Evolutionary conservation across 2,888 invertebrate genomes (phyloP).

Genomic region (Brachypalpus laphriformis): DNA sequence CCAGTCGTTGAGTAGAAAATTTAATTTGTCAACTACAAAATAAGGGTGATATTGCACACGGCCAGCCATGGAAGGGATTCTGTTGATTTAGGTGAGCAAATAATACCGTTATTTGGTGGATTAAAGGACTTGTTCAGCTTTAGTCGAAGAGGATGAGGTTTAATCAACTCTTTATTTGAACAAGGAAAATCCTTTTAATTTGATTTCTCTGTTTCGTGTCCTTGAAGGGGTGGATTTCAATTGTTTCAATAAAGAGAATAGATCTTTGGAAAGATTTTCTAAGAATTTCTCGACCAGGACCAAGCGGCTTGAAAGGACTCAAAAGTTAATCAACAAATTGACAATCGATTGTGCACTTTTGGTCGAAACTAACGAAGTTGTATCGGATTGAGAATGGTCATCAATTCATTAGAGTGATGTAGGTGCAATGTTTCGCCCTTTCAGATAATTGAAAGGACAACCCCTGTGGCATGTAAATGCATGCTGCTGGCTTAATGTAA

Average conservation of each 20-base stretch:
- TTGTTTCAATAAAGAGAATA: slow-evolving; percentile 5
- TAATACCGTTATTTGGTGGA: slow-evolving; percentile 71
- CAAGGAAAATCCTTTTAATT: slow-evolving; percentile 69
- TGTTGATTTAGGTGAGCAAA: slow-evolving; percentile 73
- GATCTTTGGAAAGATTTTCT: neutral
- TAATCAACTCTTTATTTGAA: slow-evolving; percentile 68
- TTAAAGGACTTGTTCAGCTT: slow-evolving; percentile 54
- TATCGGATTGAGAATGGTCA: neutral
- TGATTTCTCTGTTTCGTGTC: slow-evolving; percentile 35
- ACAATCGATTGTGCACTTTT: slow-evolving; percentile 6
- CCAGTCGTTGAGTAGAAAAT: slow-evolving; percentile 53
- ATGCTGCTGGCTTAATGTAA: slow-evolving; percentile 40
- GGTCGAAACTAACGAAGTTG: neutral
- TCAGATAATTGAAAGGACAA: slow-evolving; percentile 38
- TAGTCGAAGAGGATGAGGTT: slow-evolving; percentile 50
- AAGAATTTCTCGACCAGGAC: neutral
- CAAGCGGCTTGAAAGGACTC: neutral
- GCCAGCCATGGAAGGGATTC: slow-evolving; percentile 12
- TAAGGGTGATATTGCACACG: slow-evolving; percentile 63
- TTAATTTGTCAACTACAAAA: slow-evolving; percentile 69
- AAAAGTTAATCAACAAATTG: slow-evolving; percentile 37
- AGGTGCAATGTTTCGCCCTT: neutral
- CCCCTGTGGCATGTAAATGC: slow-evolving; percentile 13
- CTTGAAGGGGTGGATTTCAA: neutral
- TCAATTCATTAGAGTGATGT: slow-evolving; percentile 36